Conservation (phyloP, 2,888 invertebrate species). For the Plebejus melissa region DNA sequence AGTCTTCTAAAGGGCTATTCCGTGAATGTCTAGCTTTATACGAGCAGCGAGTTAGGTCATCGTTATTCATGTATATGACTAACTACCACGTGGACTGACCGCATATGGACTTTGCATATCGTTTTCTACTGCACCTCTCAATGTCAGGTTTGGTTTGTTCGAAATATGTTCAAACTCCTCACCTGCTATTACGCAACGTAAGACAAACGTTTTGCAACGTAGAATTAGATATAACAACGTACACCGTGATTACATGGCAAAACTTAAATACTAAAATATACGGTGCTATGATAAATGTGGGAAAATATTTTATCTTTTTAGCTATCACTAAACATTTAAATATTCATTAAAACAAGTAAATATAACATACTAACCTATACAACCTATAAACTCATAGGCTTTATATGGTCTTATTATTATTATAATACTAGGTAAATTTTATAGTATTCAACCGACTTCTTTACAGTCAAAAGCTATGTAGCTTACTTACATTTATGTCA, state of each 20-base stretch:
- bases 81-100: background rate
- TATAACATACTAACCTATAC: too few species aligned
- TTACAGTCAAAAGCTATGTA: background rate
- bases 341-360: too few species aligned
- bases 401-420: too few species aligned
- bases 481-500: background rate
- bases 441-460: too few species aligned
- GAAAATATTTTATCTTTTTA: background rate
- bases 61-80: background rate
- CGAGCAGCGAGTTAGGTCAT: conserved; percentile 1
- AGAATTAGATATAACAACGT: conserved; percentile 35
- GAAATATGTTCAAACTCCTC: background rate
- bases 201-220: conserved; percentile 32
- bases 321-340: background rate
- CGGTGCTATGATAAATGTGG: background rate
- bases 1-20: background rate
- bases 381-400: too few species aligned
- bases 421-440: too few species aligned
- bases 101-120: conserved; percentile 2
- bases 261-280: background rate
- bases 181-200: background rate
- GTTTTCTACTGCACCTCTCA: conserved; percentile 11
- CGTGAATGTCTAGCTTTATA: background rate
- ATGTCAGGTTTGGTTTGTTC: conserved; percentile 9
- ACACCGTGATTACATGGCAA: background rate